Base-by-base conservation (phyloP, 2,113 vertebrate species). In the Megaleporinus macrocephalus region DNA sequence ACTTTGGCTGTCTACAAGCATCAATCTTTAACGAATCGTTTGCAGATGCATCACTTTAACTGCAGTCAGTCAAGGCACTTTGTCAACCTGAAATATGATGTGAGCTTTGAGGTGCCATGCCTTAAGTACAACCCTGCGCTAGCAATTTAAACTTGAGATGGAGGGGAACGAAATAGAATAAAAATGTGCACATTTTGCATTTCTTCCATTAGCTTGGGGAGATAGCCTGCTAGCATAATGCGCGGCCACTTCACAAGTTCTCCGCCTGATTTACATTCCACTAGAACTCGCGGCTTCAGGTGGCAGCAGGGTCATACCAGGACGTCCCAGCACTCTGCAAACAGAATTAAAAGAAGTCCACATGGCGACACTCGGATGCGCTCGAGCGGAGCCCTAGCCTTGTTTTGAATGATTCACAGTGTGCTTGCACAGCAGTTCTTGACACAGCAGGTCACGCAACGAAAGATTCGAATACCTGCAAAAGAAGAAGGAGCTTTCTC, bases 381-480 rank as follows among this genome's bases (percentile, higher is more conserved):
- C 66, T 44, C 20, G 15, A 72, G 27, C 53, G 61, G 72, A 49
- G 57, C 20, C 10, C 20, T 18, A 51, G 55, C 26, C n/a, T 53
- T 20, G 53, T 53, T 65, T 36, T 36, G 12, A 61, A 61, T 53
- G 26, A 79, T 57, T 69, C 27, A 14, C 47, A 36, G 47, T 44
- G 66, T n/a, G 33, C 22, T 44, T 22, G 66, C 33, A 69, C 66
- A 76, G 74, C 14, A 68, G 75, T 62, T 75, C 13, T 13, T 15
- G 24, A 51, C 30, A 51, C 51, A 47, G 29, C 10, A 75, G 27
- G 66, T 76, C 73, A 71, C 29, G 62, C 59, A 72, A n/a, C 53
- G 51, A 69, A 71, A 65, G 65, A 24, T 79, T 70, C 55, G 72
- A 65, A 79, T 78, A 72, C 69, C 44, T 13, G 33, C 36, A 26